Evolutionary conservation across 2,797 vertebrate genomes (phyloP).

Genomic region (Pampus argenteus): DNA sequence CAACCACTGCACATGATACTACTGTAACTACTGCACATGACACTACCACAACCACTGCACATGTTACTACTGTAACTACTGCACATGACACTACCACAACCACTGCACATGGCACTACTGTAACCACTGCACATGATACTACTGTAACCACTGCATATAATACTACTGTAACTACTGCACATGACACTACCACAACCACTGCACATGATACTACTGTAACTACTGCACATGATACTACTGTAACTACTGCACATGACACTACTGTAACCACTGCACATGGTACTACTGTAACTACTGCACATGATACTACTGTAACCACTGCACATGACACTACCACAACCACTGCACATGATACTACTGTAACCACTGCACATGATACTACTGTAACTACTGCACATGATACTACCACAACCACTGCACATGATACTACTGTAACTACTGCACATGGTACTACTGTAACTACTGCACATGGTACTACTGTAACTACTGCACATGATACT

Average conservation of each 20-base stretch:
- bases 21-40: background rate
- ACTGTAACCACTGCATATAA: too few species aligned
- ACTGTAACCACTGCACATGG: background rate
- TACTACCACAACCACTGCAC: background rate
- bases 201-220: background rate
- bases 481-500: too few species aligned
- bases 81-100: too few species aligned
- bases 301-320: background rate
- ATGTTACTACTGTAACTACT: background rate
- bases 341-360: background rate
- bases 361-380: background rate
- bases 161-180: too few species aligned
- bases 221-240: background rate
- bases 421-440: background rate
- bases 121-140: too few species aligned
- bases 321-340: background rate
- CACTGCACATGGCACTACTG: too few species aligned
- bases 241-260: too few species aligned
- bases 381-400: background rate
- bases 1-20: too few species aligned
- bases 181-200: background rate
- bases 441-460: too few species aligned
- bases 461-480: too few species aligned
- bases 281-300: background rate
- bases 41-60: too few species aligned